Base-by-base conservation (phyloP, 2,113 vertebrate species). In the Petaurus breviceps region DNA sequence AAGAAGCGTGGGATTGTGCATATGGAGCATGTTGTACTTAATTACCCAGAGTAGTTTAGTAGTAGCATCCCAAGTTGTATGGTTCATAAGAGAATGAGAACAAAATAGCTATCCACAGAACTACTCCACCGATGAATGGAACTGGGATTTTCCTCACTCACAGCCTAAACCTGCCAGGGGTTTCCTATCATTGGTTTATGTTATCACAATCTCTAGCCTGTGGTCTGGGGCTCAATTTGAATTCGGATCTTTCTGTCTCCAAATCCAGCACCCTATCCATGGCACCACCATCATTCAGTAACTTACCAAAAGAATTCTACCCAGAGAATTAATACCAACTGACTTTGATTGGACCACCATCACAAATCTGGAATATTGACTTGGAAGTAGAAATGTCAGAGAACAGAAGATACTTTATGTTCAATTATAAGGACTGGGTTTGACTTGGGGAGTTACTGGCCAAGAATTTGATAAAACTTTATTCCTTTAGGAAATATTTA, bases 141-240 rank as follows among this genome's bases (percentile, higher is more conserved):
- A 94, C 90, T 8, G 5, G 31, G 47, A 2, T 57, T 90, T 95
- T 93, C 91, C 94, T 95, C 89, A 51, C 89, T 46, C 43, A 95
- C 92, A 89, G 95, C 0, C 3, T 92, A 94, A 95, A 94, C 26
- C 37, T 57, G 26, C 91, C 68, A 51, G 23, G 94, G 50, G 52
- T 24, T 91, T 93, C 31, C 54, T 95, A 93, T 46, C 89, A 93
- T 57, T 96, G 95, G 31, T 54, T 90, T 43, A 61, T 31, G 24
- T 84, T 92, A 51, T 92, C 92, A 89, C 77, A 53, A 16, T 68
- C 61, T 37, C 31, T 37, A 90, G 2, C 26, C 51, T 51, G 9
- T 90, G 9, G 49, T 16, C 8, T 54, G 16, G 22, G 52, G 19
- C n/a, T 94, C 90, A 92, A 90, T 91, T 43, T 84, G n/a, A 84